These are phyloP conservation scores for Pasiphila rectangulata DNA, from an alignment of 2,888 invertebrate genomes.

Conservation along the genomic window DNA sequence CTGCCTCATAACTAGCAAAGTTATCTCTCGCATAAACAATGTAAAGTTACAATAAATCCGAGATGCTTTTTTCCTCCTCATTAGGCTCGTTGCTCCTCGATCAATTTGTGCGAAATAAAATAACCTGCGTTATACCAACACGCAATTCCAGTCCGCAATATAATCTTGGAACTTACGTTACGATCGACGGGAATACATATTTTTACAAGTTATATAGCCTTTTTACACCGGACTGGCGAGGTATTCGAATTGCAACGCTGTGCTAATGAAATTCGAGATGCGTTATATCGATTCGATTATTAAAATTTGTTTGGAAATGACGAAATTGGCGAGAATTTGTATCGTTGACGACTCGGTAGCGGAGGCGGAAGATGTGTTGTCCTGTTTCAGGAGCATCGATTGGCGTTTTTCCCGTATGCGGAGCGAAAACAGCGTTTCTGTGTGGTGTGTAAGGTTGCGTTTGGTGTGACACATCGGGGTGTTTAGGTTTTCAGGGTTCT, in stretches of 20 bases:
- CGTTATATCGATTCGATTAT: constrained; percentile 53
- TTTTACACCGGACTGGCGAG: constrained; percentile 43
- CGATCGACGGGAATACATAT: constrained; percentile 45
- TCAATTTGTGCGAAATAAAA: constrained; percentile 23
- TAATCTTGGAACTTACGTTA: constrained; percentile 46
- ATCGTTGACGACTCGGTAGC: constrained; percentile 57
- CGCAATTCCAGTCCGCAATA: constrained; percentile 36
- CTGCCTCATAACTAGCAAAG: constrained; percentile 9
- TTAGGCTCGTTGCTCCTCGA: constrained; percentile 19
- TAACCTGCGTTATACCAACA: constrained; percentile 29
- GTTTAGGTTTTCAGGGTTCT: constrained; percentile 48
- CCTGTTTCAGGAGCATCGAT: constrained; percentile 78
- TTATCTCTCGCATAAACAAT: constrained; percentile 9
- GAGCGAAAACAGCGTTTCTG: constrained; percentile 38
- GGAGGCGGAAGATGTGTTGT: constrained; percentile 74
- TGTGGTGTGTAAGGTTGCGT: constrained; percentile 39
- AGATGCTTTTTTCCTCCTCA: constrained; percentile 18
- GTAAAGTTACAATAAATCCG: constrained; percentile 17
- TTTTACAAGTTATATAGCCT: constrained; percentile 45
- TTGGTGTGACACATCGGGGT: constrained; percentile 48
- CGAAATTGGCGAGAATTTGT: constrained; percentile 61
- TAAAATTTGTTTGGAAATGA: constrained; percentile 48
- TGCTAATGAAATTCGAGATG: constrained; percentile 57
- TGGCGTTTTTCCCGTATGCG: constrained; percentile 47
- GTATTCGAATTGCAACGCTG: constrained; percentile 45